Percentiles rank a stretch among this genome's conserved stretches.
Evolutionary conservation across 2,797 vertebrate species (phyloP).

Genomic region (Clarias fuscus): DNA sequence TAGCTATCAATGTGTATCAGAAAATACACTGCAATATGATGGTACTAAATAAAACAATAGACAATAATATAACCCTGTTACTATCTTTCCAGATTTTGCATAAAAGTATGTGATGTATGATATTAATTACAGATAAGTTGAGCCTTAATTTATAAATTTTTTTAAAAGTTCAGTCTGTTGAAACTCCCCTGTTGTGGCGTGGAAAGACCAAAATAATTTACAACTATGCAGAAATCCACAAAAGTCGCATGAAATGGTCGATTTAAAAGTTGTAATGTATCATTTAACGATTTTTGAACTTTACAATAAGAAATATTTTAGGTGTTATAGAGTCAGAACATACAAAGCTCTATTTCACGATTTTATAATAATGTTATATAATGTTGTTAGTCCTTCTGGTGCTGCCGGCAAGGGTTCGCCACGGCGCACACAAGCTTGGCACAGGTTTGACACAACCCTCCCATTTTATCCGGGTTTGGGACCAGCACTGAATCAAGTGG

Average conservation of each 20-base stretch:
- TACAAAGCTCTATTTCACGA: neutral
- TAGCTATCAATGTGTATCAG: neutral
- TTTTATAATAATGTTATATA: neutral
- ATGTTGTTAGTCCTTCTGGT: too few species aligned
- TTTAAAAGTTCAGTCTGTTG: neutral
- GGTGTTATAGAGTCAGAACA: neutral
- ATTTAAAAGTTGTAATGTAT: neutral
- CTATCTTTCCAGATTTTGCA: neutral
- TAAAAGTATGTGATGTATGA: neutral
- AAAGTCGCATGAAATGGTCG: neutral
- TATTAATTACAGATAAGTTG: neutral
- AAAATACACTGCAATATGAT: neutral
- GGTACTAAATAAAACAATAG: neutral
- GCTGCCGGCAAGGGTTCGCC: too few species aligned
- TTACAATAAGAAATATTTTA: neutral
- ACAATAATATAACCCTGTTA: neutral
- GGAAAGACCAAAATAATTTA: neutral
- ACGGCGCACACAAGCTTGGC: too few species aligned
- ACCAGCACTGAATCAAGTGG: too few species aligned
- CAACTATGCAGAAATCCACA: neutral
- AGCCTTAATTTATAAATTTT: neutral
- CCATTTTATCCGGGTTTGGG: too few species aligned
- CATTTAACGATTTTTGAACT: neutral
- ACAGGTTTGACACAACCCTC: too few species aligned
- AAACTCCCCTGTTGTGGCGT: neutral